Evolutionary conservation across 2,113 vertebrate species (phyloP), one percentile per base, ranked within the genome.

Genomic region (Triplophysa tibetana): DNA sequence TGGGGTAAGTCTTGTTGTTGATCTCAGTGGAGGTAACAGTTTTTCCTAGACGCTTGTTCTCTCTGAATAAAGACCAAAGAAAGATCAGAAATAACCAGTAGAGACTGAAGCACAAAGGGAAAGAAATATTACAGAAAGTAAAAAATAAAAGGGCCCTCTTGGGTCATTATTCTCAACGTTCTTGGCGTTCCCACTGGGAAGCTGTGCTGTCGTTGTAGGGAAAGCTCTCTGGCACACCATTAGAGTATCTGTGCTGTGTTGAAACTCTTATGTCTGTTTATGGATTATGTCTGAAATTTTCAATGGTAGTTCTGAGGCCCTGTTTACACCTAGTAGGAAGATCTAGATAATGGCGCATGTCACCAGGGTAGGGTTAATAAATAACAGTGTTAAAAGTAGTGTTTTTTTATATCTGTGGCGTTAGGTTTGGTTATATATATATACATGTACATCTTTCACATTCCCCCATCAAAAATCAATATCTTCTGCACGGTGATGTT

Each of bases 81-180:
- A 75, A 77, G 58, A 81, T 70, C 63, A 80, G 78, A 83, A 66
- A 56, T 75, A 24, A 24, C 66, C 67, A 82, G 84, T 88, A 66
- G 78, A 78, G 82, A 86, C 88, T 70, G 83, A 73, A 85, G 86
- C 79, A 84, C 89, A 88, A 87, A 85, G 78, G 63, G 70, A 50
- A 72, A 69, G 43, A 64, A 82, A 84, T 78, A 81, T 83, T 79
- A 70, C 76, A 73, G 66, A 65, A 77, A 79, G 61, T 52, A 70
- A 84, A 54, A 70, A 65, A 80, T 73, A 69, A 75, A 79, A 76
- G 64, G 60, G 66, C 33, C 68, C 70, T 69, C 23, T 56, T 62
- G 29, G 66, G 69, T 82, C 76, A 78, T 83, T 83, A 83, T 77
- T 79, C 67, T 79, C 62, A 80, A 77, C 79, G 63, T 85, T 81